Conservation (phyloP, 2,113 vertebrate species). For the Leptobrachium ailaonicum region DNA sequence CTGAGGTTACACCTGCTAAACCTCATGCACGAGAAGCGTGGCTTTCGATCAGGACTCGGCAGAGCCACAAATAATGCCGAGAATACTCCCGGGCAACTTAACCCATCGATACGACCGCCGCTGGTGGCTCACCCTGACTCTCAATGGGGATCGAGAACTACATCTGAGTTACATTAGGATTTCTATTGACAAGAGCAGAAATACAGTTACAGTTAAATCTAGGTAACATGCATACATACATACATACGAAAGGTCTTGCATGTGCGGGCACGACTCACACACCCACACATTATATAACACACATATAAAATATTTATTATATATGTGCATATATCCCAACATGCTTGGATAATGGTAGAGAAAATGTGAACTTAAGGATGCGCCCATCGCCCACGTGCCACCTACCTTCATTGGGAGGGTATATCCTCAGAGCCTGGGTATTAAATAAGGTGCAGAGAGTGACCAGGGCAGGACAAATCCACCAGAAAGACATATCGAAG, state of each 20-base stretch:
- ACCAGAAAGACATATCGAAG: slow-evolving; percentile 48
- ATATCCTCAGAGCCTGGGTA: slow-evolving; percentile 39
- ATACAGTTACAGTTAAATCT: no score
- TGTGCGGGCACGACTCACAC: no score
- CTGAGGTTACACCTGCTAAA: no score
- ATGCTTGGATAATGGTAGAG: neutral
- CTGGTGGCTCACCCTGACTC: no score
- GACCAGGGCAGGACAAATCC: slow-evolving; percentile 39
- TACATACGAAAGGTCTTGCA: neutral
- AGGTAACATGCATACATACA: neutral
- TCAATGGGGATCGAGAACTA: no score
- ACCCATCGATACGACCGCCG: neutral
- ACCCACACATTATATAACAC: no score
- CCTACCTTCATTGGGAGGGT: slow-evolving; percentile 47
- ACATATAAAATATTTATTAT: neutral
- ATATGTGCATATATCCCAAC: neutral
- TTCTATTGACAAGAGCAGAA: no score
- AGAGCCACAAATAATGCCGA: neutral
- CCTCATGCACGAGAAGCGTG: no score
- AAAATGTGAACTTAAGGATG: neutral
- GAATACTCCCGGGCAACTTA: neutral
- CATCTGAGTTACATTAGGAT: no score
- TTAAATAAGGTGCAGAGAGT: slow-evolving; percentile 28
- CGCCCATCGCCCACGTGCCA: neutral
- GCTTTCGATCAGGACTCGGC: no score